Percentiles rank a stretch among this genome's conserved stretches.
These are phyloP conservation scores for Cyrtonyx montezumae DNA, from an alignment of 2,113 vertebrate genomes.

Conservation along the genomic window DNA sequence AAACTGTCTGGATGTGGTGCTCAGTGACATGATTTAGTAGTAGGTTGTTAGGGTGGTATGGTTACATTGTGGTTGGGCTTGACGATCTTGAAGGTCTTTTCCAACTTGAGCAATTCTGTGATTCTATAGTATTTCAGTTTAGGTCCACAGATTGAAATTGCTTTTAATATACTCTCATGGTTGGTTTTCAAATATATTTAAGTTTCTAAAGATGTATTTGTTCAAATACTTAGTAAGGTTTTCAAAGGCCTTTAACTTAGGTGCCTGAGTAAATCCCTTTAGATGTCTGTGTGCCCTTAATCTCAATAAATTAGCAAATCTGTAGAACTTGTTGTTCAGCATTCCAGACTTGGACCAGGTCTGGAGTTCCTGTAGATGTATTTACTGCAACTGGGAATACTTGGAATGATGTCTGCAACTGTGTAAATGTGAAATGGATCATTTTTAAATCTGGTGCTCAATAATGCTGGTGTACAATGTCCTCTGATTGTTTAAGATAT, in stretches of 20 bases:
- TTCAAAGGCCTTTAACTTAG: constrained; percentile 56
- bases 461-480: not conserved
- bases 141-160: constrained; percentile 10
- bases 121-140: not conserved
- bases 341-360: not conserved
- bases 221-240: constrained; percentile 50
- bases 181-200: constrained; percentile 55
- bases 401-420: not conserved
- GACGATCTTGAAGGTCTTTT: no score
- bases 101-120: not conserved
- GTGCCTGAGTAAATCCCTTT: constrained; percentile 36
- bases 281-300: constrained; percentile 10
- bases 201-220: constrained; percentile 41
- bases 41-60: no score
- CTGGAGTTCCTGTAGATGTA: not conserved
- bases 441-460: not conserved
- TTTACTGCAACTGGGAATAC: not conserved
- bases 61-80: no score
- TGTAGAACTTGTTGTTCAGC: not conserved
- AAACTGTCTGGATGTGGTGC: no score
- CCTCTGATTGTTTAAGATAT: not conserved
- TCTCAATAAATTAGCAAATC: constrained; percentile 18
- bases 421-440: not conserved
- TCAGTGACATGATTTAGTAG: no score
- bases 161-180: not conserved